phyloP scores from a whole-genome alignment of 53 echinoderm and acorn worm genomes.

The Astropecten irregularis region DNA sequence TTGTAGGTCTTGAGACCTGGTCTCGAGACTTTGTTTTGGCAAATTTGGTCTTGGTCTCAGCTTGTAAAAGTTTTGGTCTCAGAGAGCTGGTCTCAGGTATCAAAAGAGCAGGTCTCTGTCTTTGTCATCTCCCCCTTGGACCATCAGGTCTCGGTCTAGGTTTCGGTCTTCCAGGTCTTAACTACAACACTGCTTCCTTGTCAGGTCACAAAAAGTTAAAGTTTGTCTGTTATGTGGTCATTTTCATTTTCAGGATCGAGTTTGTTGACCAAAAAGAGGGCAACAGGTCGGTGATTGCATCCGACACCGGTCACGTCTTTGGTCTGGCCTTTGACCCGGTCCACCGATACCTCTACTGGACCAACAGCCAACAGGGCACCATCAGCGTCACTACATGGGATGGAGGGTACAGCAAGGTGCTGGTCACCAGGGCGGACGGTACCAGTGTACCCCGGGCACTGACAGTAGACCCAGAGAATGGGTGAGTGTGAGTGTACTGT shows the following conservation, averaged over 20 bases:
- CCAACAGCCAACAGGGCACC: constrained; percentile 1
- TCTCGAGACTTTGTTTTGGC: too few species aligned
- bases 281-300: not conserved
- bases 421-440: not conserved
- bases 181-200: too few species aligned
- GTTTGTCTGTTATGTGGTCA: too few species aligned
- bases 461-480: constrained; percentile 31
- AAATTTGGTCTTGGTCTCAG: too few species aligned
- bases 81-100: too few species aligned
- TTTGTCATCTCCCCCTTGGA: too few species aligned
- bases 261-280: not conserved
- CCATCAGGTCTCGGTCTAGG: too few species aligned
- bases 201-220: too few species aligned
- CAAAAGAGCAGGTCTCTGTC: too few species aligned
- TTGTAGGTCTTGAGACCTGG: too few species aligned
- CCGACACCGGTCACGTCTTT: not conserved
- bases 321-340: constrained; percentile 43
- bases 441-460: not conserved
- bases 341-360: constrained; percentile 55
- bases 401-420: constrained; percentile 21
- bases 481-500: not conserved
- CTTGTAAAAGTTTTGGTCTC: too few species aligned
- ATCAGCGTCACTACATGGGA: constrained; percentile 34
- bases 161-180: too few species aligned
- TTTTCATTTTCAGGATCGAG: constrained; percentile 1